Evolutionary conservation across 1,140 invertebrate species (phyloP), one percentile per base, ranked within the genome.

Genomic region (Heliothis subflexa): DNA sequence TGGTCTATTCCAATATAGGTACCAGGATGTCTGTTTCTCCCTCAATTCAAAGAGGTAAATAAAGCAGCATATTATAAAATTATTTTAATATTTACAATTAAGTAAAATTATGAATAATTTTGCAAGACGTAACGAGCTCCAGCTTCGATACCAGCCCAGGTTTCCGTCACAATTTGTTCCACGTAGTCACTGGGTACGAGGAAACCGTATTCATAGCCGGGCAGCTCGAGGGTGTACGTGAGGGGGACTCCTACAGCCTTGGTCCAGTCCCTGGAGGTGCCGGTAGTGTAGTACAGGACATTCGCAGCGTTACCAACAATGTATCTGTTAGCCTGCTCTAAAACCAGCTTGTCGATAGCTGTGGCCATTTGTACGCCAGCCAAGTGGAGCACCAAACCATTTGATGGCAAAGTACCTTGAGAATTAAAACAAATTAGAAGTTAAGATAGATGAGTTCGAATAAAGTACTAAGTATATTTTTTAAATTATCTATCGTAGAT

Each of bases 211-310:
- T 91, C 89, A 73, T 95, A 96, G 45, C 96, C 96, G 1, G 96
- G 91, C 21, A 97, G 88, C 88, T 98, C 97, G 84, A 97, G 93
- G 2, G 97, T 96, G 86, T 96, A 97, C 7, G 96, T 95, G 50
- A 97, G 95, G 71, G 96, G 95, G 49, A 97, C 95, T 12, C 95
- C 95, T 14, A 94, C 93, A 66, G 95, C 95, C 75, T 95, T 95
- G 0, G 96, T 96, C 94, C 96, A 97, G 86, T 97, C 97, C 78
- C 96, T 95, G 18, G 96, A 96, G 3, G 95, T 96, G 7, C 95
- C 95, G 21, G 94, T 93, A 0, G 95, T 94, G 74, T 86, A 92
- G 66, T 95, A 95, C 4, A 97, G 87, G 1, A 96, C 93, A 62
- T 95, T 94, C 3, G 96, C 96, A 3, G 96, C 96, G 81, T 95